Base-by-base conservation (phyloP, 2,888 invertebrate species). In the Nineta flava region DNA sequence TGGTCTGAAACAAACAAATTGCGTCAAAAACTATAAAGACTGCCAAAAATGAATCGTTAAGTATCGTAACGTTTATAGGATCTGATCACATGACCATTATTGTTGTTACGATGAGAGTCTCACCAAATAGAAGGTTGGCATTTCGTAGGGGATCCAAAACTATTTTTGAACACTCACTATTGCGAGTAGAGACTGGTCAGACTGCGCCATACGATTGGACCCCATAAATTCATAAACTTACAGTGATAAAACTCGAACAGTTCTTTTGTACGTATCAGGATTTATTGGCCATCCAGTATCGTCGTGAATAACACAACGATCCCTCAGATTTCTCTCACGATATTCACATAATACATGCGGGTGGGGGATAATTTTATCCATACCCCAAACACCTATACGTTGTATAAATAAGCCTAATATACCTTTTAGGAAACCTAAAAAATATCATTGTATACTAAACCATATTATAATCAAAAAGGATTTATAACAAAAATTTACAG, bases 221-320 rank as follows among this genome's bases (percentile, higher is more conserved):
- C n/a, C n/a, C n/a, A 19, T 19, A 5, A 19, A 19, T 4, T 19
- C 19, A 19, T 19, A 15, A n/a, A 47, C 47, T 9, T 17, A 47
- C 47, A 10, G n/a, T 16, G 47, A 35, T 9, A 47, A 17, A 19
- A 21, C 42, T 42, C 48, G 13, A n/a, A 48, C 48, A 9, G 48
- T 26, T 21, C 31, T 19, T 9, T 26, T 9, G n/a, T 7, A 13
- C 4, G 48, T 48, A 34, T 48, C 48, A 5, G 48, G 48, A 31
- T 48, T 42, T 13, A 48, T 16, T 1, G 48, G 48, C 48, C 48
- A 48, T 9, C 48, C 48, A 16, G 32, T 42, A 21, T 26, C 19
- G 15, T 48, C 42, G 16, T 41, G 26, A 9, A 48, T 12, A 2
- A 38, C 35, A n/a, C 9, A 16, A 12, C 38, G 34, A 34, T 19